A percentile compares a stretch with the other conserved stretches of the same genome.
These are phyloP conservation scores for Euzetes globulus DNA, from an alignment of 2,888 invertebrate genomes.

Conservation along the genomic window DNA sequence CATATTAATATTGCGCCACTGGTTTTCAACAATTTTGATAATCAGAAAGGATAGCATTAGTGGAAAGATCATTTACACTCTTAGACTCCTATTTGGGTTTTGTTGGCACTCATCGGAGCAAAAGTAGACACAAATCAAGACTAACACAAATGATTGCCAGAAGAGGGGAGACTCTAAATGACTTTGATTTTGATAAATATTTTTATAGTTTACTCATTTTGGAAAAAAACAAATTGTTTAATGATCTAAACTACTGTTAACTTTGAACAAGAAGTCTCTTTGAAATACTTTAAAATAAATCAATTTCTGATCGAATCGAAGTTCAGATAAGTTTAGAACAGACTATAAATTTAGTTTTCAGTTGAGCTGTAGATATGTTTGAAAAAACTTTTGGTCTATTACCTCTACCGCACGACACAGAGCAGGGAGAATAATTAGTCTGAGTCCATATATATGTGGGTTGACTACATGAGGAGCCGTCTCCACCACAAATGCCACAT, in stretches of 20 bases:
- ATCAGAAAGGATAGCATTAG: constrained; percentile 5
- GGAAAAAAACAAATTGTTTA: background rate
- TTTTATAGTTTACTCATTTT: constrained; percentile 14
- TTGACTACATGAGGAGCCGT: constrained; percentile 47
- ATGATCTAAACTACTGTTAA: constrained; percentile 14
- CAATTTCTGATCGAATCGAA: background rate
- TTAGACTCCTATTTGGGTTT: background rate
- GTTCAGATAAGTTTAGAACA: background rate
- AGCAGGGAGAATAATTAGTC: constrained; percentile 65
- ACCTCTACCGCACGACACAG: constrained; percentile 91
- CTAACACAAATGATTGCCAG: background rate
- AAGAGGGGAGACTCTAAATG: background rate
- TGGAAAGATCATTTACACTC: constrained; percentile 6
- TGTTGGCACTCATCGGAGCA: constrained; percentile 15
- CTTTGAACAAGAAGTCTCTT: background rate
- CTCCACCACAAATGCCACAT: constrained; percentile 53
- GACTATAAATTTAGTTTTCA: background rate
- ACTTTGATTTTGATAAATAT: constrained; percentile 28
- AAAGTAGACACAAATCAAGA: background rate
- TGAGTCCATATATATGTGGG: constrained; percentile 82
- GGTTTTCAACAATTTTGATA: constrained; percentile 27
- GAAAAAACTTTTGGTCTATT: constrained; percentile 47
- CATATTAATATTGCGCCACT: constrained; percentile 23
- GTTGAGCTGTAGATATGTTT: background rate
- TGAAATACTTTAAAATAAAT: background rate